phyloP scores from a whole-genome alignment of 2,888 invertebrate genomes.

The Ferdinandea cuprea region DNA sequence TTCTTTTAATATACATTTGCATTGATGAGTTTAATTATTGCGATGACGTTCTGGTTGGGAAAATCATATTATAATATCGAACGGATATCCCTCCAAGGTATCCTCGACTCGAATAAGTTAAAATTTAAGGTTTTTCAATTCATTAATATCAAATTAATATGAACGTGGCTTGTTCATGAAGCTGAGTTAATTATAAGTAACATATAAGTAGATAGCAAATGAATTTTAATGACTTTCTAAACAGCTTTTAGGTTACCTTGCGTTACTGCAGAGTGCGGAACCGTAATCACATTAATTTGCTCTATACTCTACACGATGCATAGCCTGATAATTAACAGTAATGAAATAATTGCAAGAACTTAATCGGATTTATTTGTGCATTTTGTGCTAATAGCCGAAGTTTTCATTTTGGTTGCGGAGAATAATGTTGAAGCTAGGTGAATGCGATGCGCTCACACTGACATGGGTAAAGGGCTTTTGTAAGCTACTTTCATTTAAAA shows the following conservation, averaged over 20 bases:
- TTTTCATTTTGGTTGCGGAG: neutral
- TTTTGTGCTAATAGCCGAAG: neutral
- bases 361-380: neutral
- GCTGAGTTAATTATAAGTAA: too few species aligned
- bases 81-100: neutral
- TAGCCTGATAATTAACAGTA: too few species aligned
- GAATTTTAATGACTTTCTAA: too few species aligned
- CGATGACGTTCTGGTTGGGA: neutral
- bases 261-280: too few species aligned
- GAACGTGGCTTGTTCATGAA: too few species aligned
- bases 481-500: too few species aligned
- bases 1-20: slow-evolving; percentile 17
- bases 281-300: too few species aligned
- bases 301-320: too few species aligned
- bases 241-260: too few species aligned
- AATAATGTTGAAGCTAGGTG: neutral
- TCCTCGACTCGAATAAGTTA: neutral
- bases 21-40: neutral
- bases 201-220: too few species aligned
- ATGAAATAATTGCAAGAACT: neutral
- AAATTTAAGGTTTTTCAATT: neutral
- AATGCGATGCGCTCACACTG: neutral
- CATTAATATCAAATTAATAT: neutral
- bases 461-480: neutral
- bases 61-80: neutral